Base-by-base conservation (phyloP, 2,797 vertebrate genomes). In the Sphenopsis melanotis region DNA sequence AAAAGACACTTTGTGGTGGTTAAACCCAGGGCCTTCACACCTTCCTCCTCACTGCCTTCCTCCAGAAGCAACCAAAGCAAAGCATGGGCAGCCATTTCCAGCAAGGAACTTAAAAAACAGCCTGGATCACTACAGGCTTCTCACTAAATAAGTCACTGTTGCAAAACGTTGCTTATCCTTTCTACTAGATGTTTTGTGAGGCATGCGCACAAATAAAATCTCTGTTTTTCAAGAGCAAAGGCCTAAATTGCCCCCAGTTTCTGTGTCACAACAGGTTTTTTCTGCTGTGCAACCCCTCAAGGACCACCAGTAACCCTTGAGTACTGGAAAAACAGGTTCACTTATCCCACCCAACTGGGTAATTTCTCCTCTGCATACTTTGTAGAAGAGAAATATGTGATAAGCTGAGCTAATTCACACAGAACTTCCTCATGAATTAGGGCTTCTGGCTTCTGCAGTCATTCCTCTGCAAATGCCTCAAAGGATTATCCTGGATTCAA, bases 381-480 rank as follows among this genome's bases (percentile, higher is more conserved):
- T 69, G 78, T 65, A 59, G 55, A 89, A 81, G 36, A 84, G 65
- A 97, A 95, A 95, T 94, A 91, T 81, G 55, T 53, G 46, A 93
- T 89, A 96, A 95, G 92, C 64, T 24, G 18, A 94, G 84, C 22
- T 76, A 95, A 76, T 84, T 71, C 59, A 57, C 2, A 1, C 32
- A 81, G 81, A 87, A 14, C 32, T 95, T 79, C 44, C 44, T 70
- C 1, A 1, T 36, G 53, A 83, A 94, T 93, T 95, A 95, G 23
- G 57, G 44, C 22, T 80, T 72, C 47, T 93, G 94, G 78, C 83
- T 94, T 94, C 75, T 89, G 72, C 84, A 74, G 76, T 72, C 53
- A 93, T 95, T 97, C 92, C 78, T 88, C 72, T 75, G 68, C 39
- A 96, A 96, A 97, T 96, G 79, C 94, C 93, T 97, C 39, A 76